Evolutionary conservation across 2,113 vertebrate genomes (phyloP).

Genomic region (Otis tarda): DNA sequence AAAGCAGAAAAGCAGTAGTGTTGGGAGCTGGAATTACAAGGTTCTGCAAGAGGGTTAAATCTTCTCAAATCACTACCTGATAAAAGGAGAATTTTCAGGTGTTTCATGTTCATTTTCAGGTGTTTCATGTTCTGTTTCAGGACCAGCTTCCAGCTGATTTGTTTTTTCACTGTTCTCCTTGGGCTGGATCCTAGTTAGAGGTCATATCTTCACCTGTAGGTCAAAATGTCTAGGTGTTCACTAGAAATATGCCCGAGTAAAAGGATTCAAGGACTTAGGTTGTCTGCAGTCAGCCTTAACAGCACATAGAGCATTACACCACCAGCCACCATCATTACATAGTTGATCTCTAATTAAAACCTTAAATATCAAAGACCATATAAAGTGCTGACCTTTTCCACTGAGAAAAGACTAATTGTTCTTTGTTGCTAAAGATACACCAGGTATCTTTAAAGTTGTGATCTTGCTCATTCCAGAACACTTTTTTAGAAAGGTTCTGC

Average conservation of each 20-base stretch:
- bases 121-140: not conserved
- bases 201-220: not conserved
- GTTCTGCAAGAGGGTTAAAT: not conserved
- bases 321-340: not conserved
- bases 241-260: not conserved
- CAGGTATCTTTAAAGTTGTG: not conserved
- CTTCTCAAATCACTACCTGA: not conserved
- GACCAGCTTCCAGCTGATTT: not conserved
- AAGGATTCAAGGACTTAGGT: not conserved
- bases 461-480: not conserved
- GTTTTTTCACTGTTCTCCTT: not conserved
- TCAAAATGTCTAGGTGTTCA: not conserved
- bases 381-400: constrained; percentile 27
- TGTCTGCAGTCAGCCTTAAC: not conserved
- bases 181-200: not conserved
- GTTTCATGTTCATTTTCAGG: too few relatives aligned
- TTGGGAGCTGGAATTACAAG: not conserved
- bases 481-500: not conserved
- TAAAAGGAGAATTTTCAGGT: not conserved
- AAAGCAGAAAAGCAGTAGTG: not conserved
- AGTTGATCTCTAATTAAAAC: constrained; percentile 42
- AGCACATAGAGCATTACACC: not conserved
- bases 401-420: constrained; percentile 7
- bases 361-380: constrained; percentile 15
- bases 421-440: constrained; percentile 1